Conservation (phyloP, 2,113 vertebrate genomes). For the Leiothrix lutea region DNA sequence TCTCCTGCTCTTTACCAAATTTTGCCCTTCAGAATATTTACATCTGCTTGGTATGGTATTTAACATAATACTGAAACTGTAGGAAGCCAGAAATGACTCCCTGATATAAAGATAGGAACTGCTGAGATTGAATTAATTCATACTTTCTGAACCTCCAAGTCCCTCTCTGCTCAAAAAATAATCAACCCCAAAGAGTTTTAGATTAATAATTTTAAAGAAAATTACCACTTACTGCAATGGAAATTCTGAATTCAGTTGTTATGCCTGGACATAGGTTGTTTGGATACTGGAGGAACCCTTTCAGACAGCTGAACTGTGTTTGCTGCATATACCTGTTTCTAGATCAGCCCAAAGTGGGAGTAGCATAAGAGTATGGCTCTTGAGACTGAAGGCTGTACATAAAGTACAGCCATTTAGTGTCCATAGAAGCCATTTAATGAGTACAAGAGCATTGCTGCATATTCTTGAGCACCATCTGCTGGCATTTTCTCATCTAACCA, state of each 20-base stretch:
- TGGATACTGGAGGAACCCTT: neutral
- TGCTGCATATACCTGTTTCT: neutral
- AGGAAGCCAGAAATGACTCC: neutral
- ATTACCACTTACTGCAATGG: neutral
- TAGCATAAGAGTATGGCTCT: neutral
- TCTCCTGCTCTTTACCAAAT: neutral
- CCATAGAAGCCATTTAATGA: neutral
- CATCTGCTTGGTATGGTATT: neutral
- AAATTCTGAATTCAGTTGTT: neutral
- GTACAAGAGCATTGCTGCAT: neutral
- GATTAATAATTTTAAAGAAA: neutral
- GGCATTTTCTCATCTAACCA: neutral
- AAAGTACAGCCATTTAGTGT: neutral
- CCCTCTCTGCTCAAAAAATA: neutral
- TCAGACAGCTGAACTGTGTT: neutral
- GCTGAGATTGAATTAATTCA: neutral
- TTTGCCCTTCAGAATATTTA: neutral
- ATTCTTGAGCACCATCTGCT: constrained; percentile 43
- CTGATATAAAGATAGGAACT: neutral
- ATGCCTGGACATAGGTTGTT: neutral
- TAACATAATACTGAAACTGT: neutral
- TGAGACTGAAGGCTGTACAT: neutral
- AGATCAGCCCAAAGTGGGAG: neutral
- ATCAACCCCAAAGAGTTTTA: neutral
- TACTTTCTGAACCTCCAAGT: neutral